Evolutionary conservation across 1,140 invertebrate species (phyloP).

Genomic region (Ridgeia piscesae): DNA sequence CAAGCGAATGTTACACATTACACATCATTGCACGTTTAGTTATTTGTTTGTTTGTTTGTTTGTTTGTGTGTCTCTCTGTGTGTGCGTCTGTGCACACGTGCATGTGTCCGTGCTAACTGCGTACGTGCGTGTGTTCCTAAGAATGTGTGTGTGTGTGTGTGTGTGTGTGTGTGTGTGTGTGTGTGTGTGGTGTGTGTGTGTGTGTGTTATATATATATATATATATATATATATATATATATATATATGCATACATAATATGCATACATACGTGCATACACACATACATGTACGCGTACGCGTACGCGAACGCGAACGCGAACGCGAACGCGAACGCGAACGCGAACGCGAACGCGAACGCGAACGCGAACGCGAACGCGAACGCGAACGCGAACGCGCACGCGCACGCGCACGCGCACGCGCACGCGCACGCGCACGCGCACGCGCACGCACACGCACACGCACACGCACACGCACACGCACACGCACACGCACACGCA

Average conservation of each 20-base stretch:
- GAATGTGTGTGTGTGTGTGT: not conserved
- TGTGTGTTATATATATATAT: not conserved
- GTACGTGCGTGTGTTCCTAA: not conserved
- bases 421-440: not conserved
- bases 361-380: not conserved
- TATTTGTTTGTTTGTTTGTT: too few species aligned
- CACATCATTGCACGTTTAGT: too few species aligned
- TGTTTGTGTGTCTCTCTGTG: too few species aligned
- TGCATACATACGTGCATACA: not conserved
- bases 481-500: not conserved
- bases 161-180: not conserved
- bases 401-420: not conserved
- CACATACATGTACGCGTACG: not conserved
- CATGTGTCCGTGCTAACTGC: too few species aligned
- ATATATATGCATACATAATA: not conserved
- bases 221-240: not conserved
- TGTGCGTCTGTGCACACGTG: too few species aligned
- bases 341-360: not conserved
- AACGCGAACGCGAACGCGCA: not conserved
- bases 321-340: not conserved
- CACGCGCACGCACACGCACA: not conserved
- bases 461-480: not conserved
- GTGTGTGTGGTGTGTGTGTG: not conserved
- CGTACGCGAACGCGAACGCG: not conserved
- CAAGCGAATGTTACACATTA: too few species aligned